Evolutionary conservation across 2,113 vertebrate species (phyloP), one percentile per base, ranked within the genome.

Genomic region (Pipa parva): DNA sequence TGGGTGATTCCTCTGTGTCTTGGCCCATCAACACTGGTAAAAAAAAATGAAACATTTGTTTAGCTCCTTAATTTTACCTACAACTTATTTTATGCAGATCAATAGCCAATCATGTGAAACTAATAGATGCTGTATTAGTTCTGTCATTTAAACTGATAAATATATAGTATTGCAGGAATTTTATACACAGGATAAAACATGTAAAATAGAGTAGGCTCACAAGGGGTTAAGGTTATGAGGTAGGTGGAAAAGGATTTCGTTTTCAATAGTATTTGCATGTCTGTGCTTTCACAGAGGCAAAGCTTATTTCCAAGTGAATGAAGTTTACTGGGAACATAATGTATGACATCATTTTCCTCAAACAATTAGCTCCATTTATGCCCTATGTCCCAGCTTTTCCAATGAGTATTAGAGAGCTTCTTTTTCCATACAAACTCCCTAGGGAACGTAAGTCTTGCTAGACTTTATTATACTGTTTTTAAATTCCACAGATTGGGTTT

Each of bases 291-390:
- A 70, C 29, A n/a, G 29, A 31, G 26, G 33, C 58, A 28, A 37
- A 70, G 46, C 66, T 61, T 61, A 70, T 70, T 70, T 61, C 66
- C 66, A 70, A 70, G 2, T 70, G 66, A 70, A 70, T 61, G 48
- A 31, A 29, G 58, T 45, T 61, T 61, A 21, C 18, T 54, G 18
- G 45, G 57, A 42, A 70, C 18, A 52, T 70, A 61, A 45, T 54
- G 58, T 49, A 70, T 70, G 66, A 70, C 66, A 70, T 61, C 66
- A 70, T 36, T 20, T 33, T 10, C 24, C 13, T 25, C 27, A 18
- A 18, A 61, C 58, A 70, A 61, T 54, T 17, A 39, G 49, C 49
- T 45, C 36, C 33, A 70, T 69, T 51, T 52, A 52, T 17, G 58
- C 57, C 10, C 29, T 9, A 26, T 51, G 46, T 29, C 13, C 49